Conservation (phyloP, 2,888 invertebrate genomes). For the Latrodectus hesperus region DNA sequence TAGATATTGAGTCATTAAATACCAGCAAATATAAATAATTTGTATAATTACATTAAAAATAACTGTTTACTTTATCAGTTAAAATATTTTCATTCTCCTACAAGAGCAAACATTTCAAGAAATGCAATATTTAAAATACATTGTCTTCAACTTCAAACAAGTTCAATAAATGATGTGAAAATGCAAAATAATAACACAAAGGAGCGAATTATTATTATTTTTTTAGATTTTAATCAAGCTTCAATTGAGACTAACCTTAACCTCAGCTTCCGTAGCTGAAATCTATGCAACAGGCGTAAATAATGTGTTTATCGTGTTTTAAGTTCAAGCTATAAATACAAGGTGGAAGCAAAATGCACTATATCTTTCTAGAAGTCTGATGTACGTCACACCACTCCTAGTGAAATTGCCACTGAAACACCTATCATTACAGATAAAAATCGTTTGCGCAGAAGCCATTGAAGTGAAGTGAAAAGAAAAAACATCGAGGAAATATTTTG, state of each 20-base stretch:
- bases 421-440: slow-evolving; percentile 46
- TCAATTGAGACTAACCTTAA: not conserved
- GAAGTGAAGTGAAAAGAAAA: not conserved
- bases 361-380: not conserved
- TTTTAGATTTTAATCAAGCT: too few relatives aligned
- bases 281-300: not conserved
- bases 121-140: too few relatives aligned
- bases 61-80: too few relatives aligned
- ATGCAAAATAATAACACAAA: not conserved
- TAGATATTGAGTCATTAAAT: too few relatives aligned
- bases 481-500: too few relatives aligned
- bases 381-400: slow-evolving; percentile 3
- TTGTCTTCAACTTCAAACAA: not conserved
- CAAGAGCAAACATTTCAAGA: too few relatives aligned
- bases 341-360: not conserved
- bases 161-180: not conserved
- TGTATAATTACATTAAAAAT: too few relatives aligned
- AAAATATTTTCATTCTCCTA: too few relatives aligned
- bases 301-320: slow-evolving; percentile 3
- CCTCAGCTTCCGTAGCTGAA: not conserved
- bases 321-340: not conserved
- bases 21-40: too few relatives aligned
- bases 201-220: not conserved
- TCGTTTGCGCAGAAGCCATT: slow-evolving; percentile 6
- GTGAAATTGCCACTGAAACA: slow-evolving; percentile 16